Evolutionary conservation across 2,113 vertebrate species (phyloP).

Genomic region (Hemicordylus capensis): DNA sequence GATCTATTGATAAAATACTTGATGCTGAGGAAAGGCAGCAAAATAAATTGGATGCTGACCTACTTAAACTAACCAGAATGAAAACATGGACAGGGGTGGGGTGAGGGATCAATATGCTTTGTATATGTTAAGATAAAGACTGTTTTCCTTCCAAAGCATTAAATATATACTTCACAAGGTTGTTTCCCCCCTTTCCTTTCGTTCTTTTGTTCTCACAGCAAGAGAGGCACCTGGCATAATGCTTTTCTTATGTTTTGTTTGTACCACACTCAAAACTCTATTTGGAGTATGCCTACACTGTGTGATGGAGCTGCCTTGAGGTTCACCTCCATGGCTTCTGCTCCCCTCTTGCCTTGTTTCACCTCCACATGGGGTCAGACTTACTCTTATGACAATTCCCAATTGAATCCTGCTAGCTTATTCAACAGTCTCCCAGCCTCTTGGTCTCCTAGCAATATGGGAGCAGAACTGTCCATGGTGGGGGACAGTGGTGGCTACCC

Average conservation of each 20-base stretch:
- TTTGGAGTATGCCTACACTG: background rate
- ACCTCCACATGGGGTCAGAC: too few species aligned
- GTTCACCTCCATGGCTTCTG: too few species aligned
- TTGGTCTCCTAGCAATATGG: too few species aligned
- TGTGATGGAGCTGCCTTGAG: too few species aligned
- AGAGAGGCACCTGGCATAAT: background rate
- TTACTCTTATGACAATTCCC: too few species aligned
- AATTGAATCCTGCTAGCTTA: too few species aligned
- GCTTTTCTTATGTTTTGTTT: background rate
- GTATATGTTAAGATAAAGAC: background rate
- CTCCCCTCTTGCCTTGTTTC: too few species aligned
- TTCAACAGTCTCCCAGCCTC: too few species aligned
- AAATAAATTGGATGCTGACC: conserved; percentile 35
- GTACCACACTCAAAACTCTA: background rate
- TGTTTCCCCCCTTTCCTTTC: background rate
- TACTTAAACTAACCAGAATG: conserved; percentile 2
- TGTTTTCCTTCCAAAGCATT: conserved; percentile 18
- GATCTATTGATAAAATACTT: conserved; percentile 47
- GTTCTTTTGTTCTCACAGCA: background rate
- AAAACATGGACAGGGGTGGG: conserved; percentile 1
- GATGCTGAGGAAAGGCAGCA: conserved; percentile 12
- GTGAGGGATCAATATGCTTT: conserved; percentile 38
- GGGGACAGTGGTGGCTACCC: too few species aligned
- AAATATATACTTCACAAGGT: conserved; percentile 5
- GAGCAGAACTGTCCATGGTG: too few species aligned